Evolutionary conservation across 2,113 vertebrate genomes (phyloP).

Genomic region (Seriola rivoliana): DNA sequence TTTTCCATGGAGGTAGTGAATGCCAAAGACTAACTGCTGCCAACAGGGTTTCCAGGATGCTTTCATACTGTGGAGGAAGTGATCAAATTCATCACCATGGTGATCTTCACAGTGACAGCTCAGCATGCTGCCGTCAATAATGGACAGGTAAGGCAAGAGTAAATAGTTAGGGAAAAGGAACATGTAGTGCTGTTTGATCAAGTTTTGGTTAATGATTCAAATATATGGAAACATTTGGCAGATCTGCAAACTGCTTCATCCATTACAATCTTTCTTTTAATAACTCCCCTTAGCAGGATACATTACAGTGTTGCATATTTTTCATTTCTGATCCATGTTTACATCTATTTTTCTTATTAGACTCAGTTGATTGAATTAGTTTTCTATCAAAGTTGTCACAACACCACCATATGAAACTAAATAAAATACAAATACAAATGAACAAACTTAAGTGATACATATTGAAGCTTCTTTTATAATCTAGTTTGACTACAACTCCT

Average conservation of each 20-base stretch:
- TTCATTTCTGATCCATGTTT: too few relatives aligned
- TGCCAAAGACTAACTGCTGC: not conserved
- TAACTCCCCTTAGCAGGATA: too few relatives aligned
- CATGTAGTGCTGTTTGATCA: not conserved
- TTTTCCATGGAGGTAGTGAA: not conserved
- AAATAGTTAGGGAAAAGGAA: not conserved
- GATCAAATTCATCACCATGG: slow-evolving; percentile 77
- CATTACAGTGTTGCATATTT: too few relatives aligned
- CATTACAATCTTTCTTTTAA: too few relatives aligned
- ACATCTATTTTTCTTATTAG: too few relatives aligned
- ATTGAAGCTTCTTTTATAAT: not conserved
- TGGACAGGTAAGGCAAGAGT: slow-evolving; percentile 67
- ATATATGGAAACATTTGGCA: too few relatives aligned
- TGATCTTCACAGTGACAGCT: slow-evolving; percentile 73
- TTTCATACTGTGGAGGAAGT: slow-evolving; percentile 58
- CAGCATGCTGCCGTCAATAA: slow-evolving; percentile 74
- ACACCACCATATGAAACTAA: not conserved
- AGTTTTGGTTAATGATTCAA: not conserved
- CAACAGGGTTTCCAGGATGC: slow-evolving; percentile 62
- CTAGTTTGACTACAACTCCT: slow-evolving; percentile 72
- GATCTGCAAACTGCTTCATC: too few relatives aligned
- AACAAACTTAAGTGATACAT: too few relatives aligned
- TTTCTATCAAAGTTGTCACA: not conserved
- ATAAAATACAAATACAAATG: too few relatives aligned
- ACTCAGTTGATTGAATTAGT: too few relatives aligned